A percentile compares a stretch with the other conserved stretches of the same genome.
Conservation (phyloP, 2,888 invertebrate genomes). For the Argyresthia albistria region DNA sequence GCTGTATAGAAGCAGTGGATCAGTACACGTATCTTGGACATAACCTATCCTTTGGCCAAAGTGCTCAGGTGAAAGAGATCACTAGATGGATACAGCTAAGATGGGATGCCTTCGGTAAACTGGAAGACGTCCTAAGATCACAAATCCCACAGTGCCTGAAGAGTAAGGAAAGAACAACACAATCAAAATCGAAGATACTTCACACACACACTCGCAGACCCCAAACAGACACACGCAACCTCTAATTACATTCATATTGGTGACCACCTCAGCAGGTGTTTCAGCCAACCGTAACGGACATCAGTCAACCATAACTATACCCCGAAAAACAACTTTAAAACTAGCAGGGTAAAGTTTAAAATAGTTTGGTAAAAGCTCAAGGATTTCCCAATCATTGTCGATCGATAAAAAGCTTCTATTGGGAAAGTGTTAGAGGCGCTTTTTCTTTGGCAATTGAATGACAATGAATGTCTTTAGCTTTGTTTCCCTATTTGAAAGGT, state of each 20-base stretch:
- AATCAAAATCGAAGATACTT: neutral
- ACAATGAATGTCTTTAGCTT: slow-evolving; percentile 29
- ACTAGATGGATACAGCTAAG: no score
- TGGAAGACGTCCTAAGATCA: no score
- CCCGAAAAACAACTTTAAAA: slow-evolving; percentile 11
- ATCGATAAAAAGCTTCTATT: slow-evolving; percentile 44
- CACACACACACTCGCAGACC: slow-evolving; percentile 5
- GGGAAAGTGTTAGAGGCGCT: slow-evolving; percentile 29
- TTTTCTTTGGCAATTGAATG: slow-evolving; percentile 20
- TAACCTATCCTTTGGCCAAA: no score
- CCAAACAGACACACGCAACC: slow-evolving; percentile 14
- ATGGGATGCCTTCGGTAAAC: no score
- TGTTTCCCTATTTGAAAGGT: slow-evolving; percentile 39
- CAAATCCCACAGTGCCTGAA: no score
- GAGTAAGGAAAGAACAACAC: no score
- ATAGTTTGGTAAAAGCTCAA: slow-evolving; percentile 21
- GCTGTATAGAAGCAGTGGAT: no score
- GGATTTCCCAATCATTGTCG: slow-evolving; percentile 27
- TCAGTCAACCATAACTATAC: slow-evolving; percentile 39
- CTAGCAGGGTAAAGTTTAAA: slow-evolving; percentile 15
- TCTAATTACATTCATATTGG: slow-evolving; percentile 66
- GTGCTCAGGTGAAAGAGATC: no score
- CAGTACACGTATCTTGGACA: no score
- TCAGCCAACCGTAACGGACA: slow-evolving; percentile 46
- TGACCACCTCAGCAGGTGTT: slow-evolving; percentile 58